Conservation (phyloP, 64 coral and sea anemone genomes). For the Astreopora myriophthalma region DNA sequence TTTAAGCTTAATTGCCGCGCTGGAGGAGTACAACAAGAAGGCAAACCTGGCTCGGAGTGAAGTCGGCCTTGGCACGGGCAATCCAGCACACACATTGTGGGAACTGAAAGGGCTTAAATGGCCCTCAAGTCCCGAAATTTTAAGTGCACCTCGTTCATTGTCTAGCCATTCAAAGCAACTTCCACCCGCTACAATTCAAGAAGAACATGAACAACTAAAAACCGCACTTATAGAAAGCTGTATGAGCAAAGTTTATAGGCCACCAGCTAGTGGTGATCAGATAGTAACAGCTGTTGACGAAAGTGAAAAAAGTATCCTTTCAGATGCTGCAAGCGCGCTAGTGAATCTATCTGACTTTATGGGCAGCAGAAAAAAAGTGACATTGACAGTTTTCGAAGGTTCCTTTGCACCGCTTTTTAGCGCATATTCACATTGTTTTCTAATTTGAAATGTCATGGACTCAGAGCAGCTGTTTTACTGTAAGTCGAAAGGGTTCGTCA, state of each 20-base stretch:
- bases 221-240: background rate
- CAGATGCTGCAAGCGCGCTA: background rate
- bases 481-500: background rate
- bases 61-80: background rate
- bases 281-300: background rate
- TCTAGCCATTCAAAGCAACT: background rate
- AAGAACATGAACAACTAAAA: background rate
- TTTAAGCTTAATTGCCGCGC: background rate
- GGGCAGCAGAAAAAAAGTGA: background rate
- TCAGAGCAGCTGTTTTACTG: too few species aligned
- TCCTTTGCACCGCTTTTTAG: background rate
- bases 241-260: background rate
- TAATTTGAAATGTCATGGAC: background rate
- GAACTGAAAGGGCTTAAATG: conserved; percentile 45
- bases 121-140: background rate
- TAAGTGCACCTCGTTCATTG: too few species aligned
- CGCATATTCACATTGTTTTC: background rate
- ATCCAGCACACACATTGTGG: conserved; percentile 25
- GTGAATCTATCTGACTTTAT: background rate
- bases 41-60: background rate
- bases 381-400: background rate
- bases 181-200: background rate
- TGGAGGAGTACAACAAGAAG: conserved; percentile 24
- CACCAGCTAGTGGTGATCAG: background rate
- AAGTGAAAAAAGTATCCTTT: background rate